Percentiles rank a stretch among this genome's conserved stretches.
Conservation (phyloP, 2,797 vertebrate genomes). For the Rhynchonycteris naso region DNA sequence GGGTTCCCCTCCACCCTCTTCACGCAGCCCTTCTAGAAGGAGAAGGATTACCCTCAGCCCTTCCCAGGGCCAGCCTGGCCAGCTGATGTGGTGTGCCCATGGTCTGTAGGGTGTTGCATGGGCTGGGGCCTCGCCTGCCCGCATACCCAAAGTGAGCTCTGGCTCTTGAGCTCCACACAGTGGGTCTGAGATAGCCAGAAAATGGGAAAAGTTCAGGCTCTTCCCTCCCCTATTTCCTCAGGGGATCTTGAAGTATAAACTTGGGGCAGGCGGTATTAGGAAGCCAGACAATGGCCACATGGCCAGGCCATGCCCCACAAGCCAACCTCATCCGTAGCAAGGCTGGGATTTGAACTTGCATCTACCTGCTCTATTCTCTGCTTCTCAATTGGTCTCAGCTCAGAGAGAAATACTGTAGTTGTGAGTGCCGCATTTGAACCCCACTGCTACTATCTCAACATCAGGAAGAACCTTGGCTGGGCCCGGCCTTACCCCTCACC, state of each 20-base stretch:
- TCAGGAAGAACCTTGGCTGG: background rate
- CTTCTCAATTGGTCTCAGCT: background rate
- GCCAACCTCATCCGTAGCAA: accelerated
- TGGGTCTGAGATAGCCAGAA: background rate
- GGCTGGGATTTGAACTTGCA: background rate
- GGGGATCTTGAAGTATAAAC: background rate
- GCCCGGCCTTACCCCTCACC: no score
- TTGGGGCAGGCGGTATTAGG: background rate
- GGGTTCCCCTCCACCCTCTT: background rate
- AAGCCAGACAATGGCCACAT: background rate
- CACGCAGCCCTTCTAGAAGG: background rate
- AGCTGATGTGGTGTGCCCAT: no score
- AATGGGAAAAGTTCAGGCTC: background rate
- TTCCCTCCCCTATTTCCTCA: background rate
- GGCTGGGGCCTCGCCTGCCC: background rate
- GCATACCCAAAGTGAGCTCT: background rate
- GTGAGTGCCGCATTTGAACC: background rate
- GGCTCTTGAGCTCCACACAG: background rate
- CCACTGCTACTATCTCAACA: background rate
- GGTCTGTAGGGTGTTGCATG: accelerated
- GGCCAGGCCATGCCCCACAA: no score
- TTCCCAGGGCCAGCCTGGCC: background rate
- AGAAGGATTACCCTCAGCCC: background rate
- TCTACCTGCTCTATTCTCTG: background rate
- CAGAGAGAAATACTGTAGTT: background rate